These are phyloP conservation scores for Synanthedon formicaeformis DNA, from an alignment of 2,888 invertebrate genomes.

Conservation along the genomic window DNA sequence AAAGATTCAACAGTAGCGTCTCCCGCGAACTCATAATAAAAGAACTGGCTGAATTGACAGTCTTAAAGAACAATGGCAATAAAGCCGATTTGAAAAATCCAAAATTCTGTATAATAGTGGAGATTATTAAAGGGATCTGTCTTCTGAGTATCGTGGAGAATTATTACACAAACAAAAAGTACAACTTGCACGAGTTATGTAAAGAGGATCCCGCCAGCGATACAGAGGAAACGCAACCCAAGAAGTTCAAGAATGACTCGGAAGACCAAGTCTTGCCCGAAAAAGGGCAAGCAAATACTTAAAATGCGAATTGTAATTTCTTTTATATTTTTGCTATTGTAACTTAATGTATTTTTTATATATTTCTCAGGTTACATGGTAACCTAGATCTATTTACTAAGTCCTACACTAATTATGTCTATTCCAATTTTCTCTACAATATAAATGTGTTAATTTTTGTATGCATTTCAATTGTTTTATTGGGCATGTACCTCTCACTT, in stretches of 20 bases:
- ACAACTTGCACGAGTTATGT: constrained; percentile 80
- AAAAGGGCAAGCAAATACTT: not conserved
- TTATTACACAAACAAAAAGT: constrained; percentile 84
- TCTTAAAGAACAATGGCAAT: constrained; percentile 76
- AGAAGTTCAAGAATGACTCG: constrained; percentile 46
- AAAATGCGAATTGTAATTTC: constrained; percentile 7
- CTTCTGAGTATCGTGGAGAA: constrained; percentile 84
- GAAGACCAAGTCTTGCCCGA: constrained; percentile 19
- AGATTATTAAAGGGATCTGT: constrained; percentile 84
- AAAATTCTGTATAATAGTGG: constrained; percentile 82
- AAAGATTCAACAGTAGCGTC: constrained; percentile 81
- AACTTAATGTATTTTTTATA: constrained; percentile 29
- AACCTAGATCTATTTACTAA: constrained; percentile 47
- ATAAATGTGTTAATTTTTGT: not conserved
- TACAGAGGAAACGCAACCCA: constrained; percentile 47
- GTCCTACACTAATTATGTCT: constrained; percentile 43
- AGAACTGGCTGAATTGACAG: constrained; percentile 78
- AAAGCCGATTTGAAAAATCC: constrained; percentile 84
- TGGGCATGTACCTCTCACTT: no score
- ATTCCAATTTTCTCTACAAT: not conserved
- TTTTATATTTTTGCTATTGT: constrained; percentile 24
- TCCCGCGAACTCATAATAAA: constrained; percentile 79
- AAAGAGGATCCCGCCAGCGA: constrained; percentile 52
- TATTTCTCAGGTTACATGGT: constrained; percentile 36
- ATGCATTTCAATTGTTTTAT: not conserved